Percentiles rank a stretch among this genome's conserved stretches.
Conservation (phyloP, 2,113 vertebrate species). For the Erinaceus europaeus region DNA sequence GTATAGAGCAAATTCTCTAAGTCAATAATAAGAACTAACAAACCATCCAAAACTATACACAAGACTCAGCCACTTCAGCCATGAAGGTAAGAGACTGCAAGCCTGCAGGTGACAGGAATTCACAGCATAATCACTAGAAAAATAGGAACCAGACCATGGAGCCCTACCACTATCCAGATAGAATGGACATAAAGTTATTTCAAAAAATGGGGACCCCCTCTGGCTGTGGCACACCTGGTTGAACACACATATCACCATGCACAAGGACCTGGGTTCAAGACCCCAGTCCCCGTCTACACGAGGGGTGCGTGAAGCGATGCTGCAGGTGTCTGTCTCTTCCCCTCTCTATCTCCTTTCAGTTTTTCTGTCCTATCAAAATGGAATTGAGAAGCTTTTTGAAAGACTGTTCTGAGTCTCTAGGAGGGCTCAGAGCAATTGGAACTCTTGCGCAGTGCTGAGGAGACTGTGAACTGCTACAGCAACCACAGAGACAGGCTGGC, state of each 20-base stretch:
- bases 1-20: slow-evolving; percentile 16
- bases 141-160: not conserved
- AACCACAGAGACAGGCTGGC: too few relatives aligned
- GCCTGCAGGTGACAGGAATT: slow-evolving; percentile 2
- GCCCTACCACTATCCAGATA: not conserved
- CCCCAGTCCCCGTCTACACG: too few relatives aligned
- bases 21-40: not conserved
- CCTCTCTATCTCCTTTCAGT: too few relatives aligned
- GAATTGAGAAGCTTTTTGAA: too few relatives aligned
- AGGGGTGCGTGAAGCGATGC: too few relatives aligned
- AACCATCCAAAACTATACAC: not conserved
- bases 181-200: too few relatives aligned
- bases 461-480: not conserved
- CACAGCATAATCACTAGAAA: not conserved
- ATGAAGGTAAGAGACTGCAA: slow-evolving; percentile 3
- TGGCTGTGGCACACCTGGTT: too few relatives aligned
- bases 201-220: too few relatives aligned
- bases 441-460: not conserved
- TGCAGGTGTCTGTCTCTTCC: too few relatives aligned
- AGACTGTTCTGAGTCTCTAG: not conserved
- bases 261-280: too few relatives aligned
- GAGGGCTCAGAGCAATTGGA: not conserved
- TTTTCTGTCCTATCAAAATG: too few relatives aligned
- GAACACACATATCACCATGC: too few relatives aligned
- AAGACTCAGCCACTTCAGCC: not conserved